Base-by-base conservation (phyloP, 2,888 invertebrate genomes). In the Arge pagana region DNA sequence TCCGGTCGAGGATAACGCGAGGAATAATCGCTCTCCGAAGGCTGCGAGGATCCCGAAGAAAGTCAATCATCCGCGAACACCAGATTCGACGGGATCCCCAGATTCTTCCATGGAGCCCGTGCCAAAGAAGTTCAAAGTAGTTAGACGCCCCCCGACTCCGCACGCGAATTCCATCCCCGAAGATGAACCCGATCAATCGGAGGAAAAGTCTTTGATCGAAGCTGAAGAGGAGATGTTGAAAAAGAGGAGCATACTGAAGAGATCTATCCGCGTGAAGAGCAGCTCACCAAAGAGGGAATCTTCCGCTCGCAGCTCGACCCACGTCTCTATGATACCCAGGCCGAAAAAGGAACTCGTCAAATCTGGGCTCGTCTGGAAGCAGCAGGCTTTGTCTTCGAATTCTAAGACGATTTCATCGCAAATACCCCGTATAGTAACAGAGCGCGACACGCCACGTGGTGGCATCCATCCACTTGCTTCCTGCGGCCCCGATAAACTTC, bases 291-390 rank as follows among this genome's bases (percentile, higher is more conserved):
- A n/a, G n/a, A n/a, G n/a, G n/a, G n/a, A n/a, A n/a, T n/a, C n/a
- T n/a, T n/a, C n/a, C n/a, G n/a, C n/a, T n/a, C n/a, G n/a, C n/a
- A n/a, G n/a, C n/a, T n/a, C n/a, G n/a, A n/a, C n/a, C n/a, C n/a
- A n/a, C n/a, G n/a, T n/a, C n/a, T 45, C 45, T 15, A 31, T 45
- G 45, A 45, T 45, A 15, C 45, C 45, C 6, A 45, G 24, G 35
- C 45, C 45, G 19, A 33, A 31, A 4, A 42, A 42, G 30, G 42
- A 42, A 8, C n/a, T 7, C 30, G 30, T 19, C 19, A 24, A 8
- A 26, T 26, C 8, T n/a, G 5, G 10, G 7, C n/a, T 24, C 7
- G 19, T 26, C 11, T 10, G 21, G 21, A 21, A 15, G 4, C 8
- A 42, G 30, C 3, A 2, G 3, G 11, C 28, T 18, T n/a, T 18